A percentile compares a stretch with the other conserved stretches of the same genome.
phyloP scores from a whole-genome alignment of 2,113 vertebrate species.

The Barnardius zonarius region DNA sequence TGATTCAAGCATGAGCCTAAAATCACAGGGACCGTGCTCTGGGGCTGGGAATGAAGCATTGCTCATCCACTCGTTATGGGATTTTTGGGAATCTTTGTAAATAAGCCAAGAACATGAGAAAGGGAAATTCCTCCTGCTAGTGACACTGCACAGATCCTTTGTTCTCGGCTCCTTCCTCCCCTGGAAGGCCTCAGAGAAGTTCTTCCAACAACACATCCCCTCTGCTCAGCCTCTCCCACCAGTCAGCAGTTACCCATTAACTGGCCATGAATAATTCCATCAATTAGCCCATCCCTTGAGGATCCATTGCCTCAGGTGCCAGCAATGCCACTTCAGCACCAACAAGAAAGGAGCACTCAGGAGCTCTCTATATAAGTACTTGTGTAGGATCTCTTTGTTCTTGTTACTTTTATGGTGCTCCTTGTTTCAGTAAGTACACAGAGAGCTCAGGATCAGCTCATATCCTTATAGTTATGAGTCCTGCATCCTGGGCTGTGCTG shows the following conservation, averaged over 20 bases:
- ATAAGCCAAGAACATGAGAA: slow-evolving; percentile 43
- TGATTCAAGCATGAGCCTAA: neutral
- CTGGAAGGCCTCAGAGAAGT: neutral
- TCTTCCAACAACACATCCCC: neutral
- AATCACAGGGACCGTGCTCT: neutral
- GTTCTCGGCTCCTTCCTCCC: slow-evolving; percentile 30
- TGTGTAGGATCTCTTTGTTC: neutral
- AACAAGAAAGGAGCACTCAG: neutral
- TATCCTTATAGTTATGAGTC: neutral
- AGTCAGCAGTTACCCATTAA: slow-evolving; percentile 15
- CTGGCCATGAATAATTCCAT: neutral
- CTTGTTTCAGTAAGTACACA: neutral
- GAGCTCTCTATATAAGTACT: neutral
- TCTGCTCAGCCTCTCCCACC: neutral
- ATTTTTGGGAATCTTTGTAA: slow-evolving; percentile 52
- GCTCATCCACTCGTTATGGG: neutral
- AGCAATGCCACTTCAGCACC: neutral
- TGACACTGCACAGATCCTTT: slow-evolving; percentile 49
- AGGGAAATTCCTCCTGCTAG: slow-evolving; percentile 7
- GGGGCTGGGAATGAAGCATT: neutral
- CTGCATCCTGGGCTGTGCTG: neutral
- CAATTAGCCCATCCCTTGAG: neutral
- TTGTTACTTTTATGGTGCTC: neutral
- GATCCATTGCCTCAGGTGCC: neutral
- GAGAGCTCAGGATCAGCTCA: neutral